phyloP scores from a whole-genome alignment of 2,888 invertebrate genomes.

The Agriopis aurantiaria region DNA sequence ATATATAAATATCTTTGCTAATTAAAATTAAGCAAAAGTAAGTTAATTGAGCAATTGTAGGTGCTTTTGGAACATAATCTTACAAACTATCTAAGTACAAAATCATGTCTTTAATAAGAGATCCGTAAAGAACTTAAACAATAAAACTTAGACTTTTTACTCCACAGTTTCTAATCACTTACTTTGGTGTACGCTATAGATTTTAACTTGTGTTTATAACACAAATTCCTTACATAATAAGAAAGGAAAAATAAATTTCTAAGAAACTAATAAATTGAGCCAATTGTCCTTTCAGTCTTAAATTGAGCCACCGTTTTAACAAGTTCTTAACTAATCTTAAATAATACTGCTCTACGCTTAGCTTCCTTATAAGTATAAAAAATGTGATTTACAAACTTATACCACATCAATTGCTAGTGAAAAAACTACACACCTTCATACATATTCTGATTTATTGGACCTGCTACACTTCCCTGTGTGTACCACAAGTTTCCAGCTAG shows the following conservation, averaged over 20 bases:
- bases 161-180: conserved; percentile 6
- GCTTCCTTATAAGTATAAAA: conserved; percentile 11
- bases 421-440: too few species aligned
- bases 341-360: conserved; percentile 48
- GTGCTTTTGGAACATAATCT: conserved; percentile 64
- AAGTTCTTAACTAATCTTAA: conserved; percentile 25
- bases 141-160: conserved; percentile 10
- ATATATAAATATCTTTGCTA: background rate
- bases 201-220: conserved; percentile 51
- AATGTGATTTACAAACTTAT: too few species aligned
- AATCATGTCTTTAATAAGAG: conserved; percentile 56
- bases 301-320: conserved; percentile 48
- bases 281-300: conserved; percentile 67
- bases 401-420: too few species aligned
- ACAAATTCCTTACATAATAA: conserved; percentile 38
- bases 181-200: conserved; percentile 41
- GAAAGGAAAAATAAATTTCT: conserved; percentile 16
- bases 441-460: background rate
- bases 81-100: conserved; percentile 37
- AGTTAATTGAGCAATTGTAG: conserved; percentile 75
- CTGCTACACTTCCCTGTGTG: background rate
- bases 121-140: conserved; percentile 42
- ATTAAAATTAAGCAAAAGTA: background rate
- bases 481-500: background rate
- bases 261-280: conserved; percentile 59